Conservation (phyloP, 1,140 invertebrate species). For the Metopolophium dirhodum region DNA sequence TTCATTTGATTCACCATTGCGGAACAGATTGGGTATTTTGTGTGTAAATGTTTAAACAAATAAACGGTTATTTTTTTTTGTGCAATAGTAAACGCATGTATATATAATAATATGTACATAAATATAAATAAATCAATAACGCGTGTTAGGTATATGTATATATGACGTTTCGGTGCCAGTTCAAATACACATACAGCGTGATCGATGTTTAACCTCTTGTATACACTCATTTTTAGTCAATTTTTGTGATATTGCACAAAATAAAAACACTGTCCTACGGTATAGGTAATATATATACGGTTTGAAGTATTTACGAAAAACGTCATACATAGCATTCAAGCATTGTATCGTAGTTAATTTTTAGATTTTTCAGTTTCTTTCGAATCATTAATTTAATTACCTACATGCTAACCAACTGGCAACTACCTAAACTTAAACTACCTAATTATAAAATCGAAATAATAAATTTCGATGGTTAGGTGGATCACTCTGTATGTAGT, state of each 20-base stretch:
- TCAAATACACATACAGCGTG: not conserved
- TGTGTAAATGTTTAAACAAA: constrained; percentile 11
- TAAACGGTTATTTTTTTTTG: not conserved
- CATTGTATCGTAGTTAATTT: not conserved
- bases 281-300: too few species aligned
- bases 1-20: not conserved
- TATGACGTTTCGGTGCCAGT: not conserved
- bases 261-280: too few species aligned
- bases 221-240: not conserved
- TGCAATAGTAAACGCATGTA: not conserved
- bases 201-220: not conserved
- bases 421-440: too few species aligned
- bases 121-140: not conserved
- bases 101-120: not conserved
- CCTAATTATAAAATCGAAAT: too few species aligned
- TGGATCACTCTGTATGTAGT: not conserved
- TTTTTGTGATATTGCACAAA: too few species aligned
- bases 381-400: not conserved
- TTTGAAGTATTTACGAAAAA: too few species aligned
- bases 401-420: not conserved
- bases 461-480: not conserved
- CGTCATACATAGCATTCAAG: too few species aligned
- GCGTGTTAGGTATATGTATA: not conserved
- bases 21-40: not conserved
- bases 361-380: not conserved